phyloP scores from a whole-genome alignment of 2,888 invertebrate species.

The Pollenia amentaria region DNA sequence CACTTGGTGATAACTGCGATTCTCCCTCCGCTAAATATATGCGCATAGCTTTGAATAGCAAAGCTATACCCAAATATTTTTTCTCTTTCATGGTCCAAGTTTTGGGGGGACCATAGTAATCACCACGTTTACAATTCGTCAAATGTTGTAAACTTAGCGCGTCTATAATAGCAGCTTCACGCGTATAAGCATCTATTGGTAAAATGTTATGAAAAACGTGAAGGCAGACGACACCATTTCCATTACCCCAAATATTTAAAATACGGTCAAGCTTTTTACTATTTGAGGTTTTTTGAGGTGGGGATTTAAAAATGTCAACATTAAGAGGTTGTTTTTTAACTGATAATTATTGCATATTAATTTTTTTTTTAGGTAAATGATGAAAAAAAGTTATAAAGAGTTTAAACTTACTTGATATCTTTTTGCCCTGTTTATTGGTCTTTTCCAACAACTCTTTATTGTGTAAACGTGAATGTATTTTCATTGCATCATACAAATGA shows the following conservation, averaged over 20 bases:
- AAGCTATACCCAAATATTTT: constrained; percentile 90
- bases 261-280: constrained; percentile 90
- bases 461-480: constrained; percentile 80
- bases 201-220: constrained; percentile 96
- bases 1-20: constrained; percentile 92
- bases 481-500: constrained; percentile 95
- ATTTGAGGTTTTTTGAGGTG: constrained; percentile 75
- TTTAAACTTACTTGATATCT: constrained; percentile 71
- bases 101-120: constrained; percentile 92
- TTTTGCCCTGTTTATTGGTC: constrained; percentile 63
- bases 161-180: constrained; percentile 97
- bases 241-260: constrained; percentile 93
- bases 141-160: constrained; percentile 91
- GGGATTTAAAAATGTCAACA: constrained; percentile 78
- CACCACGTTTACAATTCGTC: constrained; percentile 91
- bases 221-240: constrained; percentile 94
- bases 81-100: constrained; percentile 90
- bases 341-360: constrained; percentile 21
- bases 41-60: constrained; percentile 92
- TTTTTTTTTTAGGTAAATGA: background rate
- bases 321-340: constrained; percentile 74
- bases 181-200: constrained; percentile 95
- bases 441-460: constrained; percentile 55
- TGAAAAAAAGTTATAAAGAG: background rate
- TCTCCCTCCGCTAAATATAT: constrained; percentile 96